Conservation (phyloP, 2,888 invertebrate species). For the Oxyscelio sp. region DNA sequence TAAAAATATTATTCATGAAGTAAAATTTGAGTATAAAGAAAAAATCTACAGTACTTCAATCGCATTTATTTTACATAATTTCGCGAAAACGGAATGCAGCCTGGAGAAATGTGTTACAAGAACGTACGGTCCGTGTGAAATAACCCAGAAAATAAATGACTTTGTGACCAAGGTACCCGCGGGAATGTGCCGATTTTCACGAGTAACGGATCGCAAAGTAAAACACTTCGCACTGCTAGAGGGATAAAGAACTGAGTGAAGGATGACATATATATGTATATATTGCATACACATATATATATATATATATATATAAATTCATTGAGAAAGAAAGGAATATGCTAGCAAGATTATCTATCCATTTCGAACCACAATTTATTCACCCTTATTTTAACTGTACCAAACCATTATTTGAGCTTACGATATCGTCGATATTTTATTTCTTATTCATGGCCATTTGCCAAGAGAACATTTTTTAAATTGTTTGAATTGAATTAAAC, state of each 20-base stretch:
- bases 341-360: background rate
- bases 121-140: constrained; percentile 52
- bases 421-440: too few relatives aligned
- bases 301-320: too few relatives aligned
- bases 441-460: too few relatives aligned
- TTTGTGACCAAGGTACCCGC: constrained; percentile 65
- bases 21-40: constrained; percentile 4
- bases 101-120: constrained; percentile 40
- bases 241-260: too few relatives aligned
- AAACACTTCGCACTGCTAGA: too few relatives aligned
- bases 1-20: constrained; percentile 11
- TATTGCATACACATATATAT: too few relatives aligned
- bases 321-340: too few relatives aligned
- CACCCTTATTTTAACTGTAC: too few relatives aligned
- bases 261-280: too few relatives aligned
- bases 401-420: too few relatives aligned
- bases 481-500: too few relatives aligned
- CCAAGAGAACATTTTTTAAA: too few relatives aligned
- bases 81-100: constrained; percentile 56
- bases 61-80: constrained; percentile 64
- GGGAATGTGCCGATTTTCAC: constrained; percentile 65
- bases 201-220: constrained; percentile 57
- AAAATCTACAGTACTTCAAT: constrained; percentile 45
- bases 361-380: background rate
- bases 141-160: constrained; percentile 68